Base-by-base conservation (phyloP, 2,888 invertebrate genomes). In the Pseudococcus viburni region DNA sequence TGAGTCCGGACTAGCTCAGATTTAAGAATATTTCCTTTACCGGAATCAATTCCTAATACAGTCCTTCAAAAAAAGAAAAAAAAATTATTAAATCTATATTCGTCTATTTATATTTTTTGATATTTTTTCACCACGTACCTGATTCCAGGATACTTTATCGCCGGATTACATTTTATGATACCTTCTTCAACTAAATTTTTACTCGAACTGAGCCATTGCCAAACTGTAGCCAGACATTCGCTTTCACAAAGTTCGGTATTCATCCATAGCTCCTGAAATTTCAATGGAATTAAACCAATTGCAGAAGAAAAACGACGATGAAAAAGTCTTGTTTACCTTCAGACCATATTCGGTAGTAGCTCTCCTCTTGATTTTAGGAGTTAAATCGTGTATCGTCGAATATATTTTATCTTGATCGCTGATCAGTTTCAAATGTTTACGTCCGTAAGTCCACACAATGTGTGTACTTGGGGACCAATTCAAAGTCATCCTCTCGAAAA, bases 161-260 rank as follows among this genome's bases (percentile, higher is more conserved):
- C 88, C n/a, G 88, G 88, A 89, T 89, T 89, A 22, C 90, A 89
- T 5, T 89, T 89, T 8, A 90, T 89, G 51, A 92, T 91, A 91
- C 94, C 94, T 89, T 95, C 95, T 91, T 95, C 94, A 55, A 95
- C 94, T 89, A 95, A 92, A 89, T 94, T 94, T 90, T 94, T 93
- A 93, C 96, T 94, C 51, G 95, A 93, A 89, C 95, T 94, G 89
- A 97, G 91, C 94, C 96, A 97, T 89, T 95, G 94, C 98, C 98
- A 98, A 19, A 98, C 93, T 89, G 94, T 95, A 90, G 94, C 94
- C 59, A 98, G 92, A 42, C 94, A 93, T 59, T 94, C 94, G 91
- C 96, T 96, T 84, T 96, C 94, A 0, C 96, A 95, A 88, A 95
- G 91, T 90, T 96, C 95, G 0, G 95, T 96, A 92, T 97, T 97